Evolutionary conservation across 2,888 invertebrate genomes (phyloP).

Genomic region (Opisthograptis luteolata): DNA sequence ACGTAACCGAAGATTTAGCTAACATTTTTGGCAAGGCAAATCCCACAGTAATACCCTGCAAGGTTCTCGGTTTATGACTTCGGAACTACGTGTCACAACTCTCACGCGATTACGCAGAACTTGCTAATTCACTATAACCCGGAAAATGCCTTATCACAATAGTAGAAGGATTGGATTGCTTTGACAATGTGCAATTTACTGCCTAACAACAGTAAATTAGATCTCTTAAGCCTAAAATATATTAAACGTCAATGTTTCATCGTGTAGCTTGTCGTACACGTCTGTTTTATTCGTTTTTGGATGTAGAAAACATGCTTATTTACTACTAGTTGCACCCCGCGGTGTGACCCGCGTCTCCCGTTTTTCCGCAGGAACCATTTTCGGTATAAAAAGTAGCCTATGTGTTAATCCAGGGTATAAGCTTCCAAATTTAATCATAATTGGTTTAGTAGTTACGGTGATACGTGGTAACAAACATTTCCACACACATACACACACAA

Average conservation of each 20-base stretch:
- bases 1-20: conserved; percentile 27
- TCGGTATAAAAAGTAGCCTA: too few species aligned
- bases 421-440: too few species aligned
- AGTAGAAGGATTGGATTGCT: conserved; percentile 18
- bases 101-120: conserved; percentile 34
- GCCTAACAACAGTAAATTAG: conserved; percentile 20
- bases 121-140: conserved; percentile 26
- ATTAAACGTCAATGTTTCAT: conserved; percentile 12
- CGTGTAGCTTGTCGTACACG: conserved; percentile 9
- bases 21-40: conserved; percentile 33
- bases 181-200: conserved; percentile 16
- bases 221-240: conserved; percentile 23
- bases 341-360: too few species aligned
- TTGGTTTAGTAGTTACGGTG: too few species aligned
- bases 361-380: too few species aligned
- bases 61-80: conserved; percentile 38
- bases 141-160: conserved; percentile 25
- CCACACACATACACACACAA: too few species aligned
- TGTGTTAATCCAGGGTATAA: too few species aligned
- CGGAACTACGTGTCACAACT: conserved; percentile 38
- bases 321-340: too few species aligned
- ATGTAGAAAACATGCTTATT: not conserved
- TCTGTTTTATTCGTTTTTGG: conserved; percentile 11
- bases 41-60: conserved; percentile 30
- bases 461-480: too few species aligned